phyloP scores from a whole-genome alignment of 2,888 invertebrate species.

The Drosophila atripex region DNA sequence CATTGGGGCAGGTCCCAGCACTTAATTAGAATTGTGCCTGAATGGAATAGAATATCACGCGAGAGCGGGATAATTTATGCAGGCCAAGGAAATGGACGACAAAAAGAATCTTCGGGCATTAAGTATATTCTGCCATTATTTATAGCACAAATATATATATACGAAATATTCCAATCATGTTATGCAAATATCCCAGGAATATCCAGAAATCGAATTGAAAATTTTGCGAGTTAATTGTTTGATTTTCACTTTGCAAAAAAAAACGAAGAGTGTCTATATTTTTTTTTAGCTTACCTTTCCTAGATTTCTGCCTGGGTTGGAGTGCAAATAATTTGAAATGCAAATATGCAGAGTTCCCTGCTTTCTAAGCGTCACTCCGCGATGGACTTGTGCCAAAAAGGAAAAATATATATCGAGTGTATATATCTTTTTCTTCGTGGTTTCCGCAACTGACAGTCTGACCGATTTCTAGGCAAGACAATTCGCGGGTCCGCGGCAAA shows the following conservation, averaged over 20 bases:
- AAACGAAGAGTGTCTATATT: not conserved
- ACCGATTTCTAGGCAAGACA: conserved; percentile 22
- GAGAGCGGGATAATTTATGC: conserved; percentile 43
- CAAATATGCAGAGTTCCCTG: conserved; percentile 31
- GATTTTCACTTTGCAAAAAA: conserved; percentile 34
- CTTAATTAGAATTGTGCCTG: conserved; percentile 45
- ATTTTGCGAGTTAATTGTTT: conserved; percentile 31
- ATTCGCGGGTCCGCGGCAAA: conserved; percentile 46
- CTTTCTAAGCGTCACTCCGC: conserved; percentile 22
- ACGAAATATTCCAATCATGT: conserved; percentile 20
- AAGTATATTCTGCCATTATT: conserved; percentile 2
- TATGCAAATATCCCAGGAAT: conserved; percentile 31
- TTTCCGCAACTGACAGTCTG: conserved; percentile 25
- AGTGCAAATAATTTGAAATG: conserved; percentile 41
- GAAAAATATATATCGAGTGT: conserved; percentile 24
- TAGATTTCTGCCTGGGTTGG: conserved; percentile 2
- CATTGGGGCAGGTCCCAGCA: conserved; percentile 50
- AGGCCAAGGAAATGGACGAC: conserved; percentile 18
- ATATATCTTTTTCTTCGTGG: conserved; percentile 12
- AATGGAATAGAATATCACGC: conserved; percentile 26
- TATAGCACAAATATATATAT: not conserved
- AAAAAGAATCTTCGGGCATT: not conserved
- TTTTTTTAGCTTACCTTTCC: conserved; percentile 26
- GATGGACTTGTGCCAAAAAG: conserved; percentile 29
- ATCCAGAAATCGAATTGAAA: conserved; percentile 38